Conservation (phyloP, 1,140 invertebrate species). For the Caenorhabditis tropicalis region DNA sequence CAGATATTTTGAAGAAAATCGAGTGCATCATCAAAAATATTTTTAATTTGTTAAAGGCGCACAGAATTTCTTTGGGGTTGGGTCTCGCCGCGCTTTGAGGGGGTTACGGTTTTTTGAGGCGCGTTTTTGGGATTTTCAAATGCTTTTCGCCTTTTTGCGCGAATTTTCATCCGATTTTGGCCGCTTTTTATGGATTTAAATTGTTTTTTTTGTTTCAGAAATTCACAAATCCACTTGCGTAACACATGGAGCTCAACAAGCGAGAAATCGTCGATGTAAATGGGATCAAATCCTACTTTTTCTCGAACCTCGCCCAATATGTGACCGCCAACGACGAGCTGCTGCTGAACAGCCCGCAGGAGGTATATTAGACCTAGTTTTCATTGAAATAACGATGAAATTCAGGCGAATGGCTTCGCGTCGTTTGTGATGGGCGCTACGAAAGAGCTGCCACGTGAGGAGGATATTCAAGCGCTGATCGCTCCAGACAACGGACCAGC, state of each 20-base stretch:
- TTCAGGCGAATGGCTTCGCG: background rate
- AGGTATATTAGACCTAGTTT: background rate
- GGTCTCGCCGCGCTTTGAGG: no score
- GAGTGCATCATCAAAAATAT: no score
- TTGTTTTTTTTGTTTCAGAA: no score
- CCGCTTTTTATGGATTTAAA: no score
- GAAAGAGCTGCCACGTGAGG: background rate
- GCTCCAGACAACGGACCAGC: background rate
- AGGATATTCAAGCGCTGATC: background rate
- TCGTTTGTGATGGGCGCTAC: background rate
- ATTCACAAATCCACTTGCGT: background rate
- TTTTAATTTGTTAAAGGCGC: no score
- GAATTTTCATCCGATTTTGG: no score
- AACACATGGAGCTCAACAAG: background rate
- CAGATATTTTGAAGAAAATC: no score
- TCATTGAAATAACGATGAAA: background rate
- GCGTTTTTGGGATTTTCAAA: no score
- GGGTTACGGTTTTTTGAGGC: no score
- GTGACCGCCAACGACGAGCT: background rate
- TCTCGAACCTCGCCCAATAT: background rate
- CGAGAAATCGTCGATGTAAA: background rate
- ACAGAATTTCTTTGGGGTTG: no score
- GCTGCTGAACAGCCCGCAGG: background rate
- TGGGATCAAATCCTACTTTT: constrained; percentile 2
- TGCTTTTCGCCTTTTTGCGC: no score